Evolutionary conservation across 2,797 vertebrate species (phyloP).

Genomic region (Ctenochaetus hawaiiensis): DNA sequence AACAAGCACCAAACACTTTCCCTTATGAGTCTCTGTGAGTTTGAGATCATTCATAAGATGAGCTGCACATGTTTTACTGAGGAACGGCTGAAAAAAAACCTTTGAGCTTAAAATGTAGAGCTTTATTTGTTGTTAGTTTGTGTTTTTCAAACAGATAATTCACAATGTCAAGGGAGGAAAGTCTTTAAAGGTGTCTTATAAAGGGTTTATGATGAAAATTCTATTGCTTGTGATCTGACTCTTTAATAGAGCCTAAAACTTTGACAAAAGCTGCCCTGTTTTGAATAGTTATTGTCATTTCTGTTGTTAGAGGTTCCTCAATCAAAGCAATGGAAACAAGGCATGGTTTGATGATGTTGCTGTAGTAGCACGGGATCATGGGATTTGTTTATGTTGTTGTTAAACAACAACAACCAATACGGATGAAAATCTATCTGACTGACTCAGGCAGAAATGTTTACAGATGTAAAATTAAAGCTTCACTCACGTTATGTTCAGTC

Average conservation of each 20-base stretch:
- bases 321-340: too few species aligned
- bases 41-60: background rate
- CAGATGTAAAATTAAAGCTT: too few species aligned
- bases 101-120: background rate
- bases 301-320: too few species aligned
- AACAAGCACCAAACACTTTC: background rate
- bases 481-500: too few species aligned
- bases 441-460: too few species aligned
- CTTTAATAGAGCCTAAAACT: background rate
- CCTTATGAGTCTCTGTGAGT: background rate
- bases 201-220: background rate
- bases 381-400: too few species aligned
- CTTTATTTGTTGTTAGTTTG: background rate
- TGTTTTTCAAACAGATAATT: background rate
- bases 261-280: slow-evolving; percentile 8
- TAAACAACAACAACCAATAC: too few species aligned
- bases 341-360: too few species aligned
- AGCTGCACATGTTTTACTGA: background rate
- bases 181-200: background rate
- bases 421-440: too few species aligned
- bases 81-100: background rate
- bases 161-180: background rate
- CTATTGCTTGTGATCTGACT: background rate
- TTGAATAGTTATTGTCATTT: background rate
- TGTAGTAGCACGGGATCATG: too few species aligned